These are phyloP conservation scores for Drosophila testacea DNA, from an alignment of 2,888 invertebrate species.

Conservation along the genomic window DNA sequence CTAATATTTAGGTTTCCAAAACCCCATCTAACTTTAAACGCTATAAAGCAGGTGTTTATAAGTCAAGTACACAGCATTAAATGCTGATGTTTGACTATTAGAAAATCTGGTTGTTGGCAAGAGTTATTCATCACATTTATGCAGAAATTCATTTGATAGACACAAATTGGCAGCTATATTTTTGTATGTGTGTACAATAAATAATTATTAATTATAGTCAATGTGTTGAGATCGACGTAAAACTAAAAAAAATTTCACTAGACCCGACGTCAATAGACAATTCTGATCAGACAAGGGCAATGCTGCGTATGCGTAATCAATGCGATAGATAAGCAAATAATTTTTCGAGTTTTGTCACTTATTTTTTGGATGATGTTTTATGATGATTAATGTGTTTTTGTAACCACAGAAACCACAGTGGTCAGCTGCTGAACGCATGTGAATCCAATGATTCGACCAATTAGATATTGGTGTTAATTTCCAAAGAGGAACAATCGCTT, in stretches of 20 bases:
- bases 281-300: slow-evolving; percentile 18
- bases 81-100: slow-evolving; percentile 40
- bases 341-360: slow-evolving; percentile 13
- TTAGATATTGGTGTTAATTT: slow-evolving; percentile 58
- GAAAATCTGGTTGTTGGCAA: slow-evolving; percentile 19
- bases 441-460: slow-evolving; percentile 49
- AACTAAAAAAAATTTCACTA: slow-evolving; percentile 3
- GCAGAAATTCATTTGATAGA: slow-evolving; percentile 5
- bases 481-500: slow-evolving; percentile 23
- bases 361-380: neutral
- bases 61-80: slow-evolving; percentile 19
- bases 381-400: slow-evolving; percentile 12
- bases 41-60: slow-evolving; percentile 18
- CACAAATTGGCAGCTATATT: neutral
- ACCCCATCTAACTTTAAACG: neutral
- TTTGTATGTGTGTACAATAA: slow-evolving; percentile 10
- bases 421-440: slow-evolving; percentile 39
- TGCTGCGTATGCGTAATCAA: slow-evolving; percentile 56
- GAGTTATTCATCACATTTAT: slow-evolving; percentile 13
- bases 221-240: neutral
- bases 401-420: slow-evolving; percentile 5
- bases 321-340: slow-evolving; percentile 34
- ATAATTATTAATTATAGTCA: slow-evolving; percentile 10
- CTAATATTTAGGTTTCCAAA: neutral
- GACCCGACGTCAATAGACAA: slow-evolving; percentile 37